These are phyloP conservation scores for Bombylius major DNA, from an alignment of 2,888 invertebrate genomes.

Conservation along the genomic window DNA sequence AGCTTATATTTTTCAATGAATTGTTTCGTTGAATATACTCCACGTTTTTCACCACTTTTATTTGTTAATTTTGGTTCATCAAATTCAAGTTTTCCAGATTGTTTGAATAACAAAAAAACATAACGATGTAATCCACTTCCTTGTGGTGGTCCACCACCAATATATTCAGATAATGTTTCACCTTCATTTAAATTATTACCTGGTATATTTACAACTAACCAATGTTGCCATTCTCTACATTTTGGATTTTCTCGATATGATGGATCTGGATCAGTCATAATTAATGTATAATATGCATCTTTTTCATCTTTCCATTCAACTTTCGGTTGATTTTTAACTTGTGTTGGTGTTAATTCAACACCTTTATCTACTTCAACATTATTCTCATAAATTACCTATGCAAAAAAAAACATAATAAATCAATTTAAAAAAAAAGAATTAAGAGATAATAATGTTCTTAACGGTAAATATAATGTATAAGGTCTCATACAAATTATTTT, in stretches of 20 bases:
- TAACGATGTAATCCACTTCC: slow-evolving; percentile 66
- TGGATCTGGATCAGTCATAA: slow-evolving; percentile 71
- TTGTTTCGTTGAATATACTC: slow-evolving; percentile 48
- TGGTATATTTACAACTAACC: slow-evolving; percentile 79
- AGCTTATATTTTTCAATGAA: slow-evolving; percentile 70
- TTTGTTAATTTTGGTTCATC: slow-evolving; percentile 35
- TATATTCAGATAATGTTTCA: slow-evolving; percentile 60
- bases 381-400: slow-evolving; percentile 22
- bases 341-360: slow-evolving; percentile 59
- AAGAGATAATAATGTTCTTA: no score
- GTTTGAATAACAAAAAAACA: slow-evolving; percentile 64
- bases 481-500: no score
- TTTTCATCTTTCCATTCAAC: slow-evolving; percentile 24
- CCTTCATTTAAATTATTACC: slow-evolving; percentile 56
- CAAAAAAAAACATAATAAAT: no score
- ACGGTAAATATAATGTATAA: no score
- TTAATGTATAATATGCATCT: slow-evolving; percentile 23
- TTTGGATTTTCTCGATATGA: slow-evolving; percentile 70
- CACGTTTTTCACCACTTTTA: slow-evolving; percentile 39
- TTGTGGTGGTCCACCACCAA: slow-evolving; percentile 75
- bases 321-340: slow-evolving; percentile 31
- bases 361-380: slow-evolving; percentile 44
- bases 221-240: slow-evolving; percentile 81
- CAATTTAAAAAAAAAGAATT: no score
- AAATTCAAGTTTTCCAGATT: slow-evolving; percentile 46